Conservation (phyloP, 2,888 invertebrate genomes). For the Tenthredo distinguenda region DNA sequence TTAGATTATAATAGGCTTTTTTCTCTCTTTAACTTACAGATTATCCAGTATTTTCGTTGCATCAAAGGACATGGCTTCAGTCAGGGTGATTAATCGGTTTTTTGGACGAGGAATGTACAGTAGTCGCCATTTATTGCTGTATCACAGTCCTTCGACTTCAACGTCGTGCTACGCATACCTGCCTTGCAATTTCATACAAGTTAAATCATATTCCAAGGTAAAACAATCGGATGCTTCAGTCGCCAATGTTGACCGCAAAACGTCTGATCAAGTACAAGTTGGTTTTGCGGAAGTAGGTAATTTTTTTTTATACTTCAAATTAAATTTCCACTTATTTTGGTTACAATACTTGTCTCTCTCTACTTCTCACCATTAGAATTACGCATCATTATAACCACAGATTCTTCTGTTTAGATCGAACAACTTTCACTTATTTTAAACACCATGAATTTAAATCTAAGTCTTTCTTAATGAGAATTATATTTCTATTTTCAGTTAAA, state of each 20-base stretch:
- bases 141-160: constrained; percentile 53
- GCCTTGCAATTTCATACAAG: constrained; percentile 55
- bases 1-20: not conserved
- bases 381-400: not conserved
- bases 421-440: constrained; percentile 26
- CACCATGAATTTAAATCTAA: constrained; percentile 43
- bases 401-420: not conserved
- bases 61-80: constrained; percentile 67
- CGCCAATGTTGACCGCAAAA: constrained; percentile 60
- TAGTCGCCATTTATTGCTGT: constrained; percentile 55
- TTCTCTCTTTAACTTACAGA: not conserved
- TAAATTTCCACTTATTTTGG: not conserved
- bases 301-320: constrained; percentile 53
- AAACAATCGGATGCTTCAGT: constrained; percentile 59
- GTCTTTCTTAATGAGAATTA: not conserved
- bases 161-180: constrained; percentile 55
- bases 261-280: constrained; percentile 66
- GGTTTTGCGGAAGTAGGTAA: constrained; percentile 74
- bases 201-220: constrained; percentile 60
- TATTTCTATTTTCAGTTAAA: constrained; percentile 83
- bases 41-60: not conserved
- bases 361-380: not conserved
- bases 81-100: constrained; percentile 64
- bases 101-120: constrained; percentile 58
- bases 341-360: not conserved